Base-by-base conservation (phyloP, 2,888 invertebrate species). In the Liodrosophila aerea region DNA sequence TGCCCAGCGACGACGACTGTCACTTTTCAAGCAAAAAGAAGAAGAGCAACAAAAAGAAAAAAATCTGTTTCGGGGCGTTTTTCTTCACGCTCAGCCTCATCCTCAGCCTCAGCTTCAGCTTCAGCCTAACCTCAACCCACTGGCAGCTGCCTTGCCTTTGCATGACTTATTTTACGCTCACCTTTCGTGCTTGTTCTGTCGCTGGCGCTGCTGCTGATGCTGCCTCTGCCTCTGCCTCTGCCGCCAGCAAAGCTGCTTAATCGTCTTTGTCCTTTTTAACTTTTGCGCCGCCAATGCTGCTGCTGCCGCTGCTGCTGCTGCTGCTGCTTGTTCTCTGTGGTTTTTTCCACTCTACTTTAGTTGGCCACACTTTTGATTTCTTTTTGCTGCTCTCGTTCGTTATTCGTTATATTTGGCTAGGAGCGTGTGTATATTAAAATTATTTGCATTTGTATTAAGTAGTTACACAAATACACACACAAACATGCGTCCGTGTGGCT, bases 201-300 rank as follows among this genome's bases (percentile, higher is more conserved):
- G 16, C 31, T 27, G 29, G 11, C 31, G 31, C 12, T 13, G 34
- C 4, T 40, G 47, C 29, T 47, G 12, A 22, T 16, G 11, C 22
- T 44, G 15, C 41, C 40, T 13, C 18, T 37, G 37, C 16, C 34
- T 51, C 41, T 22, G 36, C 18, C 51, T 54, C 47, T 43, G 51
- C 50, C 65, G 27, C 41, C 33, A 73, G 64, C 52, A 59, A 70
- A 74, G 75, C 64, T 74, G 71, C 73, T 78, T 78, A 82, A 85
- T 75, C 77, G 78, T 69, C 80, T 85, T 78, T 78, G 78, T 85
- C 76, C 85, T 65, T 78, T 82, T 83, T 85, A 78, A 78, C 85
- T 78, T 85, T 72, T 75, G 76, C 76, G 84, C 80, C 78, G 85
- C 78, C 83, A 78, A 78, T 83, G 76, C 50, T 81, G 50, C 67